Conservation (phyloP, 2,888 invertebrate species). For the Phorcus lineatus region DNA sequence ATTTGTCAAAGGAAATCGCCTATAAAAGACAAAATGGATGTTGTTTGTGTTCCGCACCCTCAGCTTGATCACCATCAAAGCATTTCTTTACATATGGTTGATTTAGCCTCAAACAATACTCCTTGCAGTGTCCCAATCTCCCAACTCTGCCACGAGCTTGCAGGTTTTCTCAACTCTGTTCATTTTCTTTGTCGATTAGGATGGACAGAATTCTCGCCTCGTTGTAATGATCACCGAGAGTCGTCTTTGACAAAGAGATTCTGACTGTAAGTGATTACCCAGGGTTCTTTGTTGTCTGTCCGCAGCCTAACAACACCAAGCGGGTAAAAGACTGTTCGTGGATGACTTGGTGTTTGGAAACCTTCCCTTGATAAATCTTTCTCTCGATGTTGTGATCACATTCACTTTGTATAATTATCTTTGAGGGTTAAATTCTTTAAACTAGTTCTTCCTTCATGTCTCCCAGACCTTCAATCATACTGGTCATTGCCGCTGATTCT, state of each 20-base stretch:
- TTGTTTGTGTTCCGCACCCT: neutral
- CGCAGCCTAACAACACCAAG: neutral
- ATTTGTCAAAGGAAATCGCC: neutral
- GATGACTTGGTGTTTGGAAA: neutral
- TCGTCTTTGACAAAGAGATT: conserved; percentile 18
- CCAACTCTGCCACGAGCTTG: neutral
- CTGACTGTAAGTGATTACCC: conserved; percentile 2
- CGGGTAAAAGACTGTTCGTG: neutral
- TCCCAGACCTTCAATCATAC: neutral
- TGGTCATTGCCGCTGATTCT: neutral
- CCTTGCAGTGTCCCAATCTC: conserved; percentile 1
- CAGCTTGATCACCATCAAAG: neutral
- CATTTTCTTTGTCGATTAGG: conserved; percentile 23
- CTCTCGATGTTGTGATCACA: neutral
- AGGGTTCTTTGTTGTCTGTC: conserved; percentile 9
- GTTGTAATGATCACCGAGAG: conserved; percentile 11
- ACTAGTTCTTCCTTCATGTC: neutral
- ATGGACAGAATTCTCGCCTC: neutral
- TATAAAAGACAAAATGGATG: conserved; percentile 16
- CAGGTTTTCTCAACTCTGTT: no score
- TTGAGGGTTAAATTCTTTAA: conserved; percentile 1
- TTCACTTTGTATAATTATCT: neutral
- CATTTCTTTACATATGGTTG: neutral
- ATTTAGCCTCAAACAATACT: neutral
- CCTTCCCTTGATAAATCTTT: conserved; percentile 1